Evolutionary conservation across 2,113 vertebrate species (phyloP), one percentile per base, ranked within the genome.

Genomic region (Gymnobelideus leadbeateri): DNA sequence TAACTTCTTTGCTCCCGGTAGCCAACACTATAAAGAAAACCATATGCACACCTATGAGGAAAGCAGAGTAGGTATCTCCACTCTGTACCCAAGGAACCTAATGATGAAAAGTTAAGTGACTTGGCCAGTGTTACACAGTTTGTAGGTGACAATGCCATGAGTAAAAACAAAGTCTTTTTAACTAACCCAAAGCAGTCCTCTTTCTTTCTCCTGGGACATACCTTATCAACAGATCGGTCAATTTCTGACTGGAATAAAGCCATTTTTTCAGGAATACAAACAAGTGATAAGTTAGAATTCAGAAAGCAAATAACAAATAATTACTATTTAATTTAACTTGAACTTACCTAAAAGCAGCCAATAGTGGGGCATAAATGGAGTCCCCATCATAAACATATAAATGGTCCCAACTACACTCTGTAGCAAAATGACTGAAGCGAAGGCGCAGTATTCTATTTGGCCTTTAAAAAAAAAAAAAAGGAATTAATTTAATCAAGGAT

Each of bases 391-490:
- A 99, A 57, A 99, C 99, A 0, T 99, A 99, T 3, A 99, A 99
- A 96, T 99, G 99, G 98, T 99, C 99, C 99, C 99, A 99, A 96
- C 99, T 99, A 99, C 99, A 99, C 93, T 99, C 99, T 0, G 99
- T 99, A 95, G 99, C 99, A 98, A 99, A 99, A 98, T 99, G 99
- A 98, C 98, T 99, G 98, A 99, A 99, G 19, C 99, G 99, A 95
- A 99, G 98, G 96, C 99, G 98, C 53, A 99, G 99, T 96, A 99
- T 98, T 47, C 99, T 98, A 98, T 99, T 99, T 49, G 99, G 98
- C 97, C 99, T 99, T 52, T 52, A 16, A 52, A 16, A 95, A 14
- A 95, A 97, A 98, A 31, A 97, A 93, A 93, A 93, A 90, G 96
- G 31, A 53, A 23, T 26, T 84, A 91, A 84, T 84, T 57, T 92